Conservation (phyloP, 1,140 invertebrate species). For the Dendroctonus ponderosae region DNA sequence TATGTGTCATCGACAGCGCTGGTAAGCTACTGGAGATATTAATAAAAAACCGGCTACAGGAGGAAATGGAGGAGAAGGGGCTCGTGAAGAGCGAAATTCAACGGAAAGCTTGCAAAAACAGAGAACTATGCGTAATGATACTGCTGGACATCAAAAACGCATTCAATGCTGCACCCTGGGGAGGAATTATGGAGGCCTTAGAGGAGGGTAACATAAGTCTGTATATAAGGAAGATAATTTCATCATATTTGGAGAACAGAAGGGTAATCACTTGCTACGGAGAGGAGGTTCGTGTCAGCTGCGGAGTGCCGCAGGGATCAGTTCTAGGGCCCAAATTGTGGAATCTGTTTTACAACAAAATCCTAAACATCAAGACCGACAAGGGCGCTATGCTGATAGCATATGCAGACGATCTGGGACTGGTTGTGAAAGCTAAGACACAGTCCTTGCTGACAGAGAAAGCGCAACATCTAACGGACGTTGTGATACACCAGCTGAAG, state of each 20-base stretch:
- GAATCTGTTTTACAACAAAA: slow-evolving; percentile 49
- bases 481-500: neutral
- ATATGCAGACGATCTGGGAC: slow-evolving; percentile 27
- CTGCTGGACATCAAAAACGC: slow-evolving; percentile 52
- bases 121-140: slow-evolving; percentile 29
- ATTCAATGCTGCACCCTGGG: slow-evolving; percentile 52
- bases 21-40: slow-evolving; percentile 9
- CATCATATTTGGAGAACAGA: slow-evolving; percentile 44
- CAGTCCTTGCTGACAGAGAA: neutral
- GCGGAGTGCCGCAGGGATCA: slow-evolving; percentile 50
- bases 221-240: slow-evolving; percentile 41
- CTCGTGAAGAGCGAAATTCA: slow-evolving; percentile 4
- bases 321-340: slow-evolving; percentile 50
- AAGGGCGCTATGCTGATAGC: slow-evolving; percentile 15
- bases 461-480: neutral
- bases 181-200: slow-evolving; percentile 17
- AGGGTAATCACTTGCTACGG: slow-evolving; percentile 41
- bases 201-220: slow-evolving; percentile 31
- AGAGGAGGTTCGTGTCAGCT: slow-evolving; percentile 39
- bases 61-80: slow-evolving; percentile 24
- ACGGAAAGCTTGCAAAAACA: neutral
- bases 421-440: slow-evolving; percentile 10
- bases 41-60: slow-evolving; percentile 13
- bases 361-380: slow-evolving; percentile 39
- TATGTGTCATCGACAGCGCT: slow-evolving; percentile 16